These are phyloP conservation scores for Torymus aiolomorphi DNA, from an alignment of 2,888 invertebrate genomes.

Conservation along the genomic window DNA sequence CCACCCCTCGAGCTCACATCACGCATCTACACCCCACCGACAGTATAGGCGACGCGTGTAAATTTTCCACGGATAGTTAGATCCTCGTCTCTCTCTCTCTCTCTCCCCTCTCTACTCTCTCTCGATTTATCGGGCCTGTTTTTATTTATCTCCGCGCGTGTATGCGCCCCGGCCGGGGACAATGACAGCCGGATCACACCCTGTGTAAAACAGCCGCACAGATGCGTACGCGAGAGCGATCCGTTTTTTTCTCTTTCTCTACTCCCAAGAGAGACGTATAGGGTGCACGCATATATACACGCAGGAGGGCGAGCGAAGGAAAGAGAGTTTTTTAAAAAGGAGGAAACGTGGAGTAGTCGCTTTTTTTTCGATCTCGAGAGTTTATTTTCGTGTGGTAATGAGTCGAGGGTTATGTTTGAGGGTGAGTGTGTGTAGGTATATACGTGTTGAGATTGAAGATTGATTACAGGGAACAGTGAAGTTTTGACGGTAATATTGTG, in stretches of 20 bases:
- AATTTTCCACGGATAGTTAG: conserved; percentile 66
- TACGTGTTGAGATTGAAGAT: too few relatives aligned
- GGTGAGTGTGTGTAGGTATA: too few relatives aligned
- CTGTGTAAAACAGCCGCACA: neutral
- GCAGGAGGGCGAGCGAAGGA: too few relatives aligned
- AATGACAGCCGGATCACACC: conserved; percentile 41
- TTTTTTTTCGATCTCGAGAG: conserved; percentile 8
- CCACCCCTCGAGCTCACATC: neutral
- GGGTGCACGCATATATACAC: too few relatives aligned
- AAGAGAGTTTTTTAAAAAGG: too few relatives aligned
- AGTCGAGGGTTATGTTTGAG: too few relatives aligned
- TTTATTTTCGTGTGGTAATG: neutral
- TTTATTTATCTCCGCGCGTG: conserved; percentile 60
- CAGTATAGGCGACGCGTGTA: conserved; percentile 10
- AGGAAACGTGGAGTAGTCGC: neutral
- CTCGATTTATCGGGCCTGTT: conserved; percentile 66
- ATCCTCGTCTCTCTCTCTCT: conserved; percentile 49
- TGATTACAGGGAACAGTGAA: too few relatives aligned
- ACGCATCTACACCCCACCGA: neutral
- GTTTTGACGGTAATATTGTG: too few relatives aligned
- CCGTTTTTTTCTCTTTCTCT: too few relatives aligned
- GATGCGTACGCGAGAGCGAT: too few relatives aligned
- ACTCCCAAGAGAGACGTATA: too few relatives aligned
- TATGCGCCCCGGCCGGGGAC: neutral
- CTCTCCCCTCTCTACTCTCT: conserved; percentile 59